Evolutionary conservation across 2,113 vertebrate genomes (phyloP).

Genomic region (Proteles cristata): DNA sequence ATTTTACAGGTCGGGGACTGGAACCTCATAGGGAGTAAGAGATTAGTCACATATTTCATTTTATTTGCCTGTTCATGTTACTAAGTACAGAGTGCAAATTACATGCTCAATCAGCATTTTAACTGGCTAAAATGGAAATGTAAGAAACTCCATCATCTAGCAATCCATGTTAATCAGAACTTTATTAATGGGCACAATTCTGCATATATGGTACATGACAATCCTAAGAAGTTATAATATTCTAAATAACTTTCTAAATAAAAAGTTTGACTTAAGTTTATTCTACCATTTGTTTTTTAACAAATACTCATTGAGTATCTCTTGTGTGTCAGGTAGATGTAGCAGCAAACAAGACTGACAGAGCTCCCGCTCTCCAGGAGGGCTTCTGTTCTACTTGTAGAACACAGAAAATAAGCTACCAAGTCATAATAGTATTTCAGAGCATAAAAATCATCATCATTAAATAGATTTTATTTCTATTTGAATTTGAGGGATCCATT

Average conservation of each 20-base stretch:
- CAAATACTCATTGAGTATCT: not conserved
- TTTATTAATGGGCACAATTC: not conserved
- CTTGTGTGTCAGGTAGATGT: not conserved
- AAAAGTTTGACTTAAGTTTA: not conserved
- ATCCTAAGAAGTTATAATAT: not conserved
- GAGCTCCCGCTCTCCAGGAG: not conserved
- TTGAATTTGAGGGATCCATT: not conserved
- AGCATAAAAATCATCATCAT: not conserved
- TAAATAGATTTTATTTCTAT: not conserved
- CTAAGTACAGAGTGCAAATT: not conserved
- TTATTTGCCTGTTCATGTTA: slow-evolving; percentile 6
- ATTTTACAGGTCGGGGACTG: not conserved
- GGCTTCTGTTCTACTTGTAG: not conserved
- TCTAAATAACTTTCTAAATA: not conserved
- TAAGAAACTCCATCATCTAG: not conserved
- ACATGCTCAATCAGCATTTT: not conserved
- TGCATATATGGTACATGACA: not conserved
- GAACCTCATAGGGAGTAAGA: not conserved
- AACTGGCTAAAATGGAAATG: not conserved
- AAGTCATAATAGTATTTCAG: not conserved
- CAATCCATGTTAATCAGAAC: slow-evolving; percentile 20
- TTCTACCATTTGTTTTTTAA: slow-evolving; percentile 12
- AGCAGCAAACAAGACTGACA: not conserved
- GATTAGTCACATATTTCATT: not conserved
- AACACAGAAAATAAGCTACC: not conserved